Evolutionary conservation across 2,113 vertebrate species (phyloP).

Genomic region (Saguinus midas): DNA sequence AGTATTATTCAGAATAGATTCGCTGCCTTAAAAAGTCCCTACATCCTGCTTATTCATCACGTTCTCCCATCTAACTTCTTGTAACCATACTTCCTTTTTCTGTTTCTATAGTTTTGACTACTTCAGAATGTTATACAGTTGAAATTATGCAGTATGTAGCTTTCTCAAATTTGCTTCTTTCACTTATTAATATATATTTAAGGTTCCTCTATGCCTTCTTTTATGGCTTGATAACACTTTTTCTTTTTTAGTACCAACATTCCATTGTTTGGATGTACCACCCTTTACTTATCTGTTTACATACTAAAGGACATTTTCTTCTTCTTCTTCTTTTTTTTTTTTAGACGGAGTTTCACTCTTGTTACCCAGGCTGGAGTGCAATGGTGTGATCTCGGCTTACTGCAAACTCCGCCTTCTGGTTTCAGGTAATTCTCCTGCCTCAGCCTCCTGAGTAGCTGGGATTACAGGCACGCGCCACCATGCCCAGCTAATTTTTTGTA

Average conservation of each 20-base stretch:
- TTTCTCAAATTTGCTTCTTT: neutral
- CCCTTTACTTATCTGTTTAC: neutral
- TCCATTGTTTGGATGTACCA: neutral
- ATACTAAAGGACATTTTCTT: neutral
- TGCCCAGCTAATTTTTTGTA: too few relatives aligned
- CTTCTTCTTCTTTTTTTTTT: too few relatives aligned
- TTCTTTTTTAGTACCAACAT: neutral
- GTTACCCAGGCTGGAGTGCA: too few relatives aligned
- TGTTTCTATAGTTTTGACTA: neutral
- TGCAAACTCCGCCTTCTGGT: too few relatives aligned
- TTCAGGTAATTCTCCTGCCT: too few relatives aligned
- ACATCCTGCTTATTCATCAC: neutral
- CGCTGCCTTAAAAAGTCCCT: too few relatives aligned
- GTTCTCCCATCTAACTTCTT: neutral
- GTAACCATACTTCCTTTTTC: neutral
- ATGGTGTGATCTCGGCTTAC: too few relatives aligned
- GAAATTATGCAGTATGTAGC: neutral
- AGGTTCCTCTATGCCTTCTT: neutral
- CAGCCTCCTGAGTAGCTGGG: too few relatives aligned
- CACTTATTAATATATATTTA: neutral
- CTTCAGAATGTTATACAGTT: neutral
- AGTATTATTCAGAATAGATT: neutral
- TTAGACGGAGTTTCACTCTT: too few relatives aligned
- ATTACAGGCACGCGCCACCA: too few relatives aligned
- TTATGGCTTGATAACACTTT: neutral